Evolutionary conservation across 2,888 invertebrate species (phyloP).

Genomic region (Pediacus dermestoides): DNA sequence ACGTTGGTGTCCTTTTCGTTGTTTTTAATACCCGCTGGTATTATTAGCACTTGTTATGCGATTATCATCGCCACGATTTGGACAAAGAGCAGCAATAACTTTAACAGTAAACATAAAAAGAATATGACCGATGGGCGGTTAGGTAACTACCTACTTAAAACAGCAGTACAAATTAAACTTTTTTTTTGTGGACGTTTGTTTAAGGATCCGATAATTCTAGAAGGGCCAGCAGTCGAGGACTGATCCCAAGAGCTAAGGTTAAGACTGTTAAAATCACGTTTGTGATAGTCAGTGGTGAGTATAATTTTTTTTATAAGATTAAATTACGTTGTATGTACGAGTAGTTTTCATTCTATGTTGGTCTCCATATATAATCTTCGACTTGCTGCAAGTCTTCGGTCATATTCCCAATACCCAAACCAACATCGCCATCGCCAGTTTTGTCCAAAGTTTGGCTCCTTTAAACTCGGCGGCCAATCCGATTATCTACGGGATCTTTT

Average conservation of each 20-base stretch:
- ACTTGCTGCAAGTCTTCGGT: constrained; percentile 84
- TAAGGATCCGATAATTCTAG: constrained; percentile 54
- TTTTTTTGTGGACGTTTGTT: constrained; percentile 12
- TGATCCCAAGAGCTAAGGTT: constrained; percentile 90
- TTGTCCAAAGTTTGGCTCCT: constrained; percentile 87
- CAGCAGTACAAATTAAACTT: too few species aligned
- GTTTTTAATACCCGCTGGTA: constrained; percentile 78
- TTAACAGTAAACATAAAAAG: constrained; percentile 21
- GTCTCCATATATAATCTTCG: constrained; percentile 93
- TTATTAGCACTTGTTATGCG: constrained; percentile 83
- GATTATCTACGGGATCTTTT: constrained; percentile 90
- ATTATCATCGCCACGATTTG: constrained; percentile 87
- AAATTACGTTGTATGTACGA: too few species aligned
- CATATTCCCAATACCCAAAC: constrained; percentile 75
- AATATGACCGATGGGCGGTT: constrained; percentile 14
- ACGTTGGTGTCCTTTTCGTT: constrained; percentile 72
- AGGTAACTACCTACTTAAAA: too few species aligned
- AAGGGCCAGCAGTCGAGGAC: constrained; percentile 83
- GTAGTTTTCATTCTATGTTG: constrained; percentile 92
- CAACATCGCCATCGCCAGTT: constrained; percentile 80
- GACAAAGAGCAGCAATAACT: constrained; percentile 62
- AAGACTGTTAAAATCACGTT: constrained; percentile 96
- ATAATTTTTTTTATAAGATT: constrained; percentile 36
- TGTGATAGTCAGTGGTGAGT: constrained; percentile 73
- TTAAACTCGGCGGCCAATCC: constrained; percentile 94